Conservation (phyloP, 2,113 vertebrate species). For the Mesocricetus auratus region DNA sequence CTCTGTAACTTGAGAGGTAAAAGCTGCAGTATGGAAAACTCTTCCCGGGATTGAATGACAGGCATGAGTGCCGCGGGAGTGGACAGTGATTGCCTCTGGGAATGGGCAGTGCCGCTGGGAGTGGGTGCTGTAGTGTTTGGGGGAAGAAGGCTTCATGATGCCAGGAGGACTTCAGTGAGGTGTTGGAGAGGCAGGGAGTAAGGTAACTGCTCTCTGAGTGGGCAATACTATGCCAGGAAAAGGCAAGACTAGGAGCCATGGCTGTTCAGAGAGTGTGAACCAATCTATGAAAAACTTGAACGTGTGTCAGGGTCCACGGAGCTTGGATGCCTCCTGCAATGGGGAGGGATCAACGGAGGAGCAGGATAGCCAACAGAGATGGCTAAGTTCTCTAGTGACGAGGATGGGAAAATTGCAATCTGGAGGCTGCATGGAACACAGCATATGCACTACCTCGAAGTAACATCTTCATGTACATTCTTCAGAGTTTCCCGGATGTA, state of each 20-base stretch:
- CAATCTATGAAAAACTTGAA: not conserved
- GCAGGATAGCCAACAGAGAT: not conserved
- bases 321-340: not conserved
- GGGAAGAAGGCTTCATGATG: not conserved
- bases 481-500: conserved; percentile 87
- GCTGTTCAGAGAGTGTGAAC: too few species aligned
- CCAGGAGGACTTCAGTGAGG: not conserved
- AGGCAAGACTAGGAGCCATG: not conserved
- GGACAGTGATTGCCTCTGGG: too few species aligned
- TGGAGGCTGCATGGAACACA: not conserved
- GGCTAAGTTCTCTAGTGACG: too few species aligned
- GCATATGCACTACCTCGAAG: conserved; percentile 80
- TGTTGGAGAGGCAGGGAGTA: not conserved
- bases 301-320: not conserved
- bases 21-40: not conserved
- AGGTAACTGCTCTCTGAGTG: not conserved
- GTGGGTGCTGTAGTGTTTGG: not conserved
- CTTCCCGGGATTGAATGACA: not conserved
- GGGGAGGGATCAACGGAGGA: not conserved
- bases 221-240: not conserved
- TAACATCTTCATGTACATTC: conserved; percentile 90
- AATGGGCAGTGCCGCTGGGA: too few species aligned
- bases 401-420: too few species aligned
- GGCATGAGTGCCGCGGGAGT: too few species aligned
- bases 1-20: not conserved